Percentiles rank a stretch among this genome's conserved stretches.
These are phyloP conservation scores for Diglossa cyanea DNA, from an alignment of 2,797 vertebrate genomes.

Conservation along the genomic window DNA sequence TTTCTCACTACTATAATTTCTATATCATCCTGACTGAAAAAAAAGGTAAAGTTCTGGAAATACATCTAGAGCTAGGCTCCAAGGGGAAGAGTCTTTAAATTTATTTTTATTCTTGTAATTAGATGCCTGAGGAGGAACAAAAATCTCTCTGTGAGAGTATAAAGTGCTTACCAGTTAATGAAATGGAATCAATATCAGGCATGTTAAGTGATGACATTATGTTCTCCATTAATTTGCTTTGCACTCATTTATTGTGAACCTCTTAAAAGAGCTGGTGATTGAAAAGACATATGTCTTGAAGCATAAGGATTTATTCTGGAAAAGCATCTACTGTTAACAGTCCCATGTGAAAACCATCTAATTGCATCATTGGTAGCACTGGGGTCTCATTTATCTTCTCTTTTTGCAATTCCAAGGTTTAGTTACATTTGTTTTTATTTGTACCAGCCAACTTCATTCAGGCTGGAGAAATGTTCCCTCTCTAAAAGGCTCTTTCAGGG, in stretches of 20 bases:
- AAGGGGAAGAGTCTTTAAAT: background rate
- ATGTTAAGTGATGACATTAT: background rate
- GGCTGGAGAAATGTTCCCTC: background rate
- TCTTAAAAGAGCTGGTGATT: background rate
- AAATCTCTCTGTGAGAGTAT: background rate
- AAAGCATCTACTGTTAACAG: background rate
- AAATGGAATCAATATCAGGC: constrained; percentile 1
- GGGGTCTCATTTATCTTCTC: background rate
- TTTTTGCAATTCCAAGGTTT: background rate
- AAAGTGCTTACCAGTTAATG: constrained; percentile 6
- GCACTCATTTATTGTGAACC: background rate
- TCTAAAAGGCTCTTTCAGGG: background rate
- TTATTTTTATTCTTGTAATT: constrained; percentile 15
- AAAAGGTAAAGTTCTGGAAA: background rate
- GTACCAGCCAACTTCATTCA: background rate
- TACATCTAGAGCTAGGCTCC: background rate
- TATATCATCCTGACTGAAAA: background rate
- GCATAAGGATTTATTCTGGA: background rate
- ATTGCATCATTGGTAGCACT: background rate
- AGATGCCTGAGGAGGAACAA: background rate
- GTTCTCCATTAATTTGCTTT: background rate
- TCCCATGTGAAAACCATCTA: background rate
- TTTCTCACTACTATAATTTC: background rate
- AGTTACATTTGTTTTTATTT: background rate
- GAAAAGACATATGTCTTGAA: background rate